These are phyloP conservation scores for Mechanitis messenoides DNA, from an alignment of 2,888 invertebrate species.

Conservation along the genomic window DNA sequence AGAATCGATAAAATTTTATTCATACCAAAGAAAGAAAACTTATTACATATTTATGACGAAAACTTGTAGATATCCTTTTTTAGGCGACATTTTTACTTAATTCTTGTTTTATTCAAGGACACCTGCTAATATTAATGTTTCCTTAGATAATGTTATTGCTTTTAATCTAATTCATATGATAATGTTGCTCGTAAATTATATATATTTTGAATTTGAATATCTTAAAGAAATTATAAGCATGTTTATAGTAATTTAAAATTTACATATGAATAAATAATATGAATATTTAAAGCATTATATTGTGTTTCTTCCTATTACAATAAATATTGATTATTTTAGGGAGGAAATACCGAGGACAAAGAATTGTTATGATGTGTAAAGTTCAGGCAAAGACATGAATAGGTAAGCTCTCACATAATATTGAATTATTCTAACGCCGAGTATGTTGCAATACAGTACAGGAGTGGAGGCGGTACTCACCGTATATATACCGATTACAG, in stretches of 20 bases:
- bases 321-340: neutral
- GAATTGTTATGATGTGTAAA: conserved; percentile 26
- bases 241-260: neutral
- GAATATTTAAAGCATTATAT: neutral
- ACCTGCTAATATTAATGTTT: neutral
- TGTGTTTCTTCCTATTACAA: neutral
- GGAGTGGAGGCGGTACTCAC: conserved; percentile 63
- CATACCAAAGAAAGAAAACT: neutral
- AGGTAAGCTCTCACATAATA: conserved; percentile 52
- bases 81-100: neutral
- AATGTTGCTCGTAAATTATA: neutral
- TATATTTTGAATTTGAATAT: neutral
- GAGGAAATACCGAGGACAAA: conserved; percentile 8
- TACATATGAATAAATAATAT: neutral
- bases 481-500: conserved; percentile 66
- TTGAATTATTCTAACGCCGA: conserved; percentile 62
- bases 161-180: neutral
- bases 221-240: neutral
- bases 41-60: neutral
- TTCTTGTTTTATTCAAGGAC: conserved; percentile 4
- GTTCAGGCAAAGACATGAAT: conserved; percentile 49
- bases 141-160: neutral
- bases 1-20: conserved; percentile 9
- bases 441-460: conserved; percentile 64
- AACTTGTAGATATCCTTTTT: neutral